Evolutionary conservation across 2,888 invertebrate genomes (phyloP).

Genomic region (Cataglyphis altisquamis): DNA sequence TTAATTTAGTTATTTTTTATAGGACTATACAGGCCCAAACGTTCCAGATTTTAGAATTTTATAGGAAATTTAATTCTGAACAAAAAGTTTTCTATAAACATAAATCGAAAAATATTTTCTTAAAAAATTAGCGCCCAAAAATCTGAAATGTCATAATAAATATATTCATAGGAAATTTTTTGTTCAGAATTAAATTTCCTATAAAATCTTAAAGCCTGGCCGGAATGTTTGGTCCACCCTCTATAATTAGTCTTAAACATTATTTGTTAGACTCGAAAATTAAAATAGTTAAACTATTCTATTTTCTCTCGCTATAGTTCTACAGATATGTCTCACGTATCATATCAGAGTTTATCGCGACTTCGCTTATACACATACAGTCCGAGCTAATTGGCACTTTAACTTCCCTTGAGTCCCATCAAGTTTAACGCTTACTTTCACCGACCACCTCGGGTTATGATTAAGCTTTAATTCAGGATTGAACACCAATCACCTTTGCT

Average conservation of each 20-base stretch:
- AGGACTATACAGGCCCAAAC: too few relatives aligned
- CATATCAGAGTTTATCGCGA: background rate
- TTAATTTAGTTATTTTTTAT: too few relatives aligned
- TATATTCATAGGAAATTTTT: too few relatives aligned
- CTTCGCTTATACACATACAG: background rate
- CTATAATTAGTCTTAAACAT: background rate
- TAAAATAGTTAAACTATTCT: background rate
- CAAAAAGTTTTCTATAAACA: too few relatives aligned
- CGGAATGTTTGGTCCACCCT: too few relatives aligned
- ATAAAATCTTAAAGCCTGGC: too few relatives aligned
- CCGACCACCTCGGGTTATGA: slow-evolving; percentile 14
- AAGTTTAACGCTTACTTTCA: slow-evolving; percentile 32
- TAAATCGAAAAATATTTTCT: too few relatives aligned
- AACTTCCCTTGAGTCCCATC: slow-evolving; percentile 11
- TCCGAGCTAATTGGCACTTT: background rate
- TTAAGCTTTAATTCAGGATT: slow-evolving; percentile 38
- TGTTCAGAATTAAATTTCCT: too few relatives aligned
- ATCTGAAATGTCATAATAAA: too few relatives aligned
- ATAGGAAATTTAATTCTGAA: too few relatives aligned
- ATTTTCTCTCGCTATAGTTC: background rate
- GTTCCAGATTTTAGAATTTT: too few relatives aligned
- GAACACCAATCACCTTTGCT: slow-evolving; percentile 26
- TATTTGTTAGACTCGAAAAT: background rate
- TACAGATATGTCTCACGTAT: background rate
- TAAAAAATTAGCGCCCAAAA: too few relatives aligned